These are phyloP conservation scores for Hormaphis cornu DNA, from an alignment of 1,140 invertebrate genomes.

Conservation along the genomic window DNA sequence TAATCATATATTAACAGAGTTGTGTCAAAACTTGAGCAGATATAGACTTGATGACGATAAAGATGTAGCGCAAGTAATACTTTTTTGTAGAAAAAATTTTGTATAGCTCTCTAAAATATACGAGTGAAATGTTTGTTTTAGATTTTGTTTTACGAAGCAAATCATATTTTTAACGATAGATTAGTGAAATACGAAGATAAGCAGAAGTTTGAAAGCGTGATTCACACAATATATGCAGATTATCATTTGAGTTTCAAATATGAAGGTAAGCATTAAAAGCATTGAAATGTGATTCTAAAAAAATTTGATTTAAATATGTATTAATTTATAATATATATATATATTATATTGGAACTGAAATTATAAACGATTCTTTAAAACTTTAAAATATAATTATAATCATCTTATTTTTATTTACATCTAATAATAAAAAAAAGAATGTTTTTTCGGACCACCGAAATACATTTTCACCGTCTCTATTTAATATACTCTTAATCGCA, in stretches of 20 bases:
- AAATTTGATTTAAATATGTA: too few species aligned
- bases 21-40: conserved; percentile 26
- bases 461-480: too few species aligned
- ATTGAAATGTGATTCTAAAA: not conserved
- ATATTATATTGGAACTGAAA: too few species aligned
- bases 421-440: too few species aligned
- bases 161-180: conserved; percentile 66
- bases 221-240: conserved; percentile 42
- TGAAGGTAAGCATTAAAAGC: not conserved
- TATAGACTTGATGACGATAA: not conserved
- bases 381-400: too few species aligned
- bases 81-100: not conserved
- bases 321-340: too few species aligned
- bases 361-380: too few species aligned
- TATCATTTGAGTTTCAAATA: not conserved
- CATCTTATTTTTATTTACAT: too few species aligned
- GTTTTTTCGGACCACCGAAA: too few species aligned
- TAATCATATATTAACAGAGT: conserved; percentile 2
- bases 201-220: conserved; percentile 56
- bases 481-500: too few species aligned
- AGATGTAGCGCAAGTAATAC: not conserved
- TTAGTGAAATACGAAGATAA: conserved; percentile 59
- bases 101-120: not conserved
- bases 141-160: conserved; percentile 64
- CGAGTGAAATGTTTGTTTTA: conserved; percentile 41